Conservation (phyloP, 2,113 vertebrate species). For the Prunella fulvescens region DNA sequence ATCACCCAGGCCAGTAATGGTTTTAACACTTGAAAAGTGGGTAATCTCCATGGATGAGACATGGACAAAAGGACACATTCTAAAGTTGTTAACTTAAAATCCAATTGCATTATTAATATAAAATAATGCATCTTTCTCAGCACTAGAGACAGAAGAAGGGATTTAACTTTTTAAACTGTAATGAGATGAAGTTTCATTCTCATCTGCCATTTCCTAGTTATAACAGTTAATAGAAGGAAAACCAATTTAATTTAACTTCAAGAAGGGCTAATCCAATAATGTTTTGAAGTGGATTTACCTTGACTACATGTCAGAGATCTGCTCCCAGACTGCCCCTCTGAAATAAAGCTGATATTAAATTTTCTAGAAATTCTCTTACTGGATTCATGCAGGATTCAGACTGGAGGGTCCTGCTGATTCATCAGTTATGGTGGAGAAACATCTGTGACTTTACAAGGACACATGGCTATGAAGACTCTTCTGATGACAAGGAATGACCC, state of each 20-base stretch:
- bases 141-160: neutral
- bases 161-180: neutral
- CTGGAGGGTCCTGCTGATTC: neutral
- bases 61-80: neutral
- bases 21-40: neutral
- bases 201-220: neutral
- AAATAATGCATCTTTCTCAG: neutral
- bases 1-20: neutral
- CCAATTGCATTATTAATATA: neutral
- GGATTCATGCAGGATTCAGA: neutral
- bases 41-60: neutral
- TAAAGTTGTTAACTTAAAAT: neutral
- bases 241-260: constrained; percentile 28
- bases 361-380: neutral
- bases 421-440: neutral
- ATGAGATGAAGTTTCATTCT: constrained; percentile 4
- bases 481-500: neutral
- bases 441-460: neutral
- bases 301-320: neutral
- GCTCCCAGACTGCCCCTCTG: neutral
- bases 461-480: neutral
- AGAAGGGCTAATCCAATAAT: constrained; percentile 10
- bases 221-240: neutral
- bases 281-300: constrained; percentile 3
- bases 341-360: neutral